Base-by-base conservation (phyloP, 2,888 invertebrate genomes). In the Horisme vitalbata region DNA sequence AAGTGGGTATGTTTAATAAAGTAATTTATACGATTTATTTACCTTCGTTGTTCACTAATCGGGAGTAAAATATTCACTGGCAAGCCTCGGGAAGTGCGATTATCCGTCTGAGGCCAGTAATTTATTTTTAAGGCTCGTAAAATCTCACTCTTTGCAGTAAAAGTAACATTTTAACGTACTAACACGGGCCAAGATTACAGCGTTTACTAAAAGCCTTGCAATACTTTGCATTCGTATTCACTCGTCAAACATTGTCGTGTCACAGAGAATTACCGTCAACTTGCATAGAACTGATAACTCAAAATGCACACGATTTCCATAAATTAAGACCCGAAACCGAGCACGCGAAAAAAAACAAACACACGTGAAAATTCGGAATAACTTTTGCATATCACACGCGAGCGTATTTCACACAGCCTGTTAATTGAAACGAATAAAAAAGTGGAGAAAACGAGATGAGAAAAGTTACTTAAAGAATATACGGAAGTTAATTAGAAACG, bases 401-500 rank as follows among this genome's bases (percentile, higher is more conserved):
- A 78, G 59, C 62, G 73, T 78, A 79, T 77, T 82, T 79, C 84
- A 84, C 86, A 77, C 78, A 73, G 72, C 71, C 41, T 46, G 80
- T 74, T 72, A 71, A 68, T 69, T 69, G 73, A 68, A 68, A 66
- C 61, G 65, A 71, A 71, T 68, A 72, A 82, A 80, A 79, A 79
- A 78, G 74, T 68, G 70, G 68, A 63, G 69, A 61, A 75, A 56
- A 74, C 79, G 79, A 83, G 85, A 89, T 87, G 89, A 85, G 83
- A 87, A 88, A 89, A 88, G 88, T 89, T 87, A 83, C 83, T 83
- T 85, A 78, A 80, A 87, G 86, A 86, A 87, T 86, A 83, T 81
- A 87, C 87, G 87, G 84, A 88, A 88, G 87, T 87, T 88, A 90
- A 90, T 89, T 89, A 90, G 82, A 80, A 86, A 79, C 81, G 82